Percentiles rank a stretch among this genome's conserved stretches.
Conservation (phyloP, 2,113 vertebrate species). For the Thalassoma bifasciatum region DNA sequence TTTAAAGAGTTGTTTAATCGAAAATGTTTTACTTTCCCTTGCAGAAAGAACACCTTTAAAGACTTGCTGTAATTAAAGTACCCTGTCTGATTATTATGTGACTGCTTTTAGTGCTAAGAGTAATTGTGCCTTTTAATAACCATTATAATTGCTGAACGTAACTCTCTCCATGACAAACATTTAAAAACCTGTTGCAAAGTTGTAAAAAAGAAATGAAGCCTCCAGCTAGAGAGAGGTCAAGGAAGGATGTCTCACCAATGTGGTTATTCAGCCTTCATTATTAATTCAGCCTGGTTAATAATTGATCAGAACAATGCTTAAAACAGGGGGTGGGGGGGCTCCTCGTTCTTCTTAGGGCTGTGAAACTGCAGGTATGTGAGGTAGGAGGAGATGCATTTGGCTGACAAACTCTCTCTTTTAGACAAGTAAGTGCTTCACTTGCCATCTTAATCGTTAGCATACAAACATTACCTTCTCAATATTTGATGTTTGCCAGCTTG, state of each 20-base stretch:
- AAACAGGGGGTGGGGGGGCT: slow-evolving; percentile 58
- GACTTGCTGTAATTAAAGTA: slow-evolving; percentile 11
- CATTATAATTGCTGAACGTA: slow-evolving; percentile 5
- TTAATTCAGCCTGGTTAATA: slow-evolving; percentile 73
- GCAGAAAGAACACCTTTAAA: background rate
- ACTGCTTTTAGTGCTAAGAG: slow-evolving; percentile 3
- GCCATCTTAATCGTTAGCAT: slow-evolving; percentile 78
- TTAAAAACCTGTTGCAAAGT: slow-evolving; percentile 69
- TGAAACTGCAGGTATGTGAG: slow-evolving; percentile 68
- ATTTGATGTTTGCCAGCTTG: slow-evolving; percentile 83
- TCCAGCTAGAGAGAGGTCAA: slow-evolving; percentile 58
- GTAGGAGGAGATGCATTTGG: slow-evolving; percentile 71
- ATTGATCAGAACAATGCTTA: slow-evolving; percentile 71
- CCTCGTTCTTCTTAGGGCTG: slow-evolving; percentile 56
- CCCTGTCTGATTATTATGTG: background rate
- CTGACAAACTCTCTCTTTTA: slow-evolving; percentile 68
- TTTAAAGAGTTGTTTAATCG: background rate
- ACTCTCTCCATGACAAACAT: slow-evolving; percentile 5
- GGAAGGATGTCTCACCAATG: slow-evolving; percentile 66
- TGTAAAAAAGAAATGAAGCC: slow-evolving; percentile 6
- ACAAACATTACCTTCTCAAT: slow-evolving; percentile 82
- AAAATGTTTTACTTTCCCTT: slow-evolving; percentile 1
- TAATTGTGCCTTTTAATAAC: slow-evolving; percentile 29
- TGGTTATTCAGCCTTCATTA: slow-evolving; percentile 77
- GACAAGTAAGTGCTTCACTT: slow-evolving; percentile 76